A percentile compares a stretch with the other conserved stretches of the same genome.
These are phyloP conservation scores for Oncorhynchus clarkii DNA, from an alignment of 2,113 vertebrate genomes.

Conservation along the genomic window DNA sequence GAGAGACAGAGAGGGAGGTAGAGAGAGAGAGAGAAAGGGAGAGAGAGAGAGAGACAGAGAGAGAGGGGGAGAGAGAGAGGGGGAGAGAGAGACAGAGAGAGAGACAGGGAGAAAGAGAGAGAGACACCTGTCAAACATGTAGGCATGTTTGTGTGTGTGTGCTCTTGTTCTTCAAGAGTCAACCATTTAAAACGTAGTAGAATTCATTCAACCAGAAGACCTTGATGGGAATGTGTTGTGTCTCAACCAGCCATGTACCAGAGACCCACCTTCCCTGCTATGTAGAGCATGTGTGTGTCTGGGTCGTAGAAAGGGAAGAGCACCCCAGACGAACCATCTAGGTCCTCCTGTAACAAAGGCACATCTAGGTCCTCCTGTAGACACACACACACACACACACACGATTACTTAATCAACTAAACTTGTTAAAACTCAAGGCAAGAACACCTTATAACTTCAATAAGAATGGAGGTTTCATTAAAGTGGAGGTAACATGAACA, in stretches of 20 bases:
- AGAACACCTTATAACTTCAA: no score
- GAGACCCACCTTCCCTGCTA: constrained; percentile 86
- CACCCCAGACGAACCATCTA: constrained; percentile 85
- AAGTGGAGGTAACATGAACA: constrained; percentile 11
- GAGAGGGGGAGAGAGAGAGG: no score
- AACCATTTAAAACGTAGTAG: not conserved
- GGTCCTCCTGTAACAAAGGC: constrained; percentile 85
- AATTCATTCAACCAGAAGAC: not conserved
- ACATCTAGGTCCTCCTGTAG: constrained; percentile 82
- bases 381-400: constrained; percentile 12
- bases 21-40: no score
- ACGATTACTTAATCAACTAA: not conserved
- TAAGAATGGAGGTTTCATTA: constrained; percentile 1
- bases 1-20: no score
- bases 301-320: constrained; percentile 88
- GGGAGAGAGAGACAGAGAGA: no score
- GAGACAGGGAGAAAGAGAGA: no score
- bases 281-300: constrained; percentile 87
- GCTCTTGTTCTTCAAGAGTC: no score
- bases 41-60: no score
- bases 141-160: no score
- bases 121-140: not conserved
- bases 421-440: no score
- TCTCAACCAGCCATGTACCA: no score
- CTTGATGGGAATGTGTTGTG: not conserved